Percentiles rank a stretch among this genome's conserved stretches.
Conservation (phyloP, 2,888 invertebrate species). For the Helobdella robusta region DNA sequence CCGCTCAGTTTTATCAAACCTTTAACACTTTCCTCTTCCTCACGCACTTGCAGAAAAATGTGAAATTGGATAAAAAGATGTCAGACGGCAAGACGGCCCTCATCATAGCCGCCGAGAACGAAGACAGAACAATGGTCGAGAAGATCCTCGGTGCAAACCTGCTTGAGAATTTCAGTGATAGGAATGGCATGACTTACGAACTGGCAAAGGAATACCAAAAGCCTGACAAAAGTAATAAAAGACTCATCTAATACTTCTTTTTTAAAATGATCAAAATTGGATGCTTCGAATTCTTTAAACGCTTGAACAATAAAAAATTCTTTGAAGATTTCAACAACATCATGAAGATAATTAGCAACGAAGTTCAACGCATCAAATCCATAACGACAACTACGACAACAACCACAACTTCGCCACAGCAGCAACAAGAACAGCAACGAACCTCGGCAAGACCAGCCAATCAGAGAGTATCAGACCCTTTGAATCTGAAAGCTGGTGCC, state of each 20-base stretch:
- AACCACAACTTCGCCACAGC: too few relatives aligned
- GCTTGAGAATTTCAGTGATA: slow-evolving; percentile 31
- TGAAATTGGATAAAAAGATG: slow-evolving; percentile 33
- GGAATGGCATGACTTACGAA: slow-evolving; percentile 27
- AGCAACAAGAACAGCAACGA: slow-evolving; percentile 12
- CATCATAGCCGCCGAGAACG: slow-evolving; percentile 28
- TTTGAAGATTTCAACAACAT: slow-evolving; percentile 16
- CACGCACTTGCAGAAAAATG: slow-evolving; percentile 33
- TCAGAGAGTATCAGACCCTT: slow-evolving; percentile 14
- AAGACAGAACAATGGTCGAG: slow-evolving; percentile 32
- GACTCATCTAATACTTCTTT: background rate
- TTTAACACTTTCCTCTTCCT: too few relatives aligned
- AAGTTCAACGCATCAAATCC: slow-evolving; percentile 10
- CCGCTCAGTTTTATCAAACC: too few relatives aligned
- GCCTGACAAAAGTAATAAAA: slow-evolving; percentile 29
- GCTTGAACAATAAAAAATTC: background rate
- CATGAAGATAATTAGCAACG: background rate
- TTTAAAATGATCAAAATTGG: background rate
- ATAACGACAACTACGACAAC: too few relatives aligned
- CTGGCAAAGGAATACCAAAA: slow-evolving; percentile 33
- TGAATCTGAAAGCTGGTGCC: slow-evolving; percentile 2
- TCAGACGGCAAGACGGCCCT: slow-evolving; percentile 31
- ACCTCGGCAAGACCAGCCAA: background rate
- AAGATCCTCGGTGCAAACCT: slow-evolving; percentile 31
- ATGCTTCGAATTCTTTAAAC: background rate